Conservation (phyloP, 2,888 invertebrate species). For the Ametastegia equiseti region DNA sequence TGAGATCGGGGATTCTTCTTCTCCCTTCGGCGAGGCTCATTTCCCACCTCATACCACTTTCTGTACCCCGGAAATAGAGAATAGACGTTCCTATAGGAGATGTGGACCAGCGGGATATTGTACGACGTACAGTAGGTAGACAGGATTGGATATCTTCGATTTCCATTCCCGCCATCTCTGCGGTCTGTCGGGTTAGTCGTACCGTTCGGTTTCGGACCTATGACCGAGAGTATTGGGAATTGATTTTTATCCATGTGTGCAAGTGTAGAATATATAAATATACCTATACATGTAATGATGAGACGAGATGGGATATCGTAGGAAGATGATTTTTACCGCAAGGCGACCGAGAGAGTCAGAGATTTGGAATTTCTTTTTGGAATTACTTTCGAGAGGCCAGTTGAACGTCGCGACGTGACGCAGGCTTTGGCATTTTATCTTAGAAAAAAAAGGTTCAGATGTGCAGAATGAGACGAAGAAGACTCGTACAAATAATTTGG, state of each 20-base stretch:
- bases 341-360: neutral
- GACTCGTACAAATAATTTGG: conserved; percentile 26
- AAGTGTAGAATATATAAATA: neutral
- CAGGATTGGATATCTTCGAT: conserved; percentile 47
- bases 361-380: conserved; percentile 10
- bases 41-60: conserved; percentile 19
- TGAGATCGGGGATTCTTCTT: conserved; percentile 44
- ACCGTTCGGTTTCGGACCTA: conserved; percentile 22
- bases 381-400: neutral
- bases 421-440: neutral
- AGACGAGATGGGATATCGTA: conserved; percentile 8
- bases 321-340: neutral
- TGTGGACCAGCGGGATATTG: conserved; percentile 47
- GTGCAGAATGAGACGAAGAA: neutral
- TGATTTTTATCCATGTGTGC: neutral
- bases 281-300: neutral
- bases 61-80: conserved; percentile 41
- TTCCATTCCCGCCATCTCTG: conserved; percentile 42
- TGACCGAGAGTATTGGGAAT: conserved; percentile 16
- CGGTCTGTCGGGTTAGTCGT: conserved; percentile 11
- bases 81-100: conserved; percentile 45
- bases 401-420: conserved; percentile 12
- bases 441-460: neutral
- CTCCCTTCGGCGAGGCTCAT: conserved; percentile 49
- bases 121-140: conserved; percentile 29